phyloP scores from a whole-genome alignment of 2,113 vertebrate species.

The Cyanocitta stelleri region DNA sequence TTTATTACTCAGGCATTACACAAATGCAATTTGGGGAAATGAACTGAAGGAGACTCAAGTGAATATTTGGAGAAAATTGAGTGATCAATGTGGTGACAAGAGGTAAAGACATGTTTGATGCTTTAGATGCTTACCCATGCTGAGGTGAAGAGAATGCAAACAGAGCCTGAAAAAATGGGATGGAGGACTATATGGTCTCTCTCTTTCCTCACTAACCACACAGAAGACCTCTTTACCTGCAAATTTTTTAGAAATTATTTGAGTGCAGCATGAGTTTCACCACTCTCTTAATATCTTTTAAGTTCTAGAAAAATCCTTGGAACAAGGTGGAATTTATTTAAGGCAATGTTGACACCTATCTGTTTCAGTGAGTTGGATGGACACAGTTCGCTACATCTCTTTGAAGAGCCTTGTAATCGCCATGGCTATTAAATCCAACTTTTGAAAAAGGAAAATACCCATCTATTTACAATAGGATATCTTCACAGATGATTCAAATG shows the following conservation, averaged over 20 bases:
- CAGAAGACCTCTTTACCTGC: neutral
- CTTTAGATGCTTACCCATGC: neutral
- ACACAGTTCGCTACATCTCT: neutral
- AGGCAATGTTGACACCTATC: neutral
- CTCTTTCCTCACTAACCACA: neutral
- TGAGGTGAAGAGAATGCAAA: neutral
- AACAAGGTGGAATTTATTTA: neutral
- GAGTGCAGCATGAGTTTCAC: neutral
- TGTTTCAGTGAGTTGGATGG: neutral
- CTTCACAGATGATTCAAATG: rapidly evolving
- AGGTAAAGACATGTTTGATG: neutral
- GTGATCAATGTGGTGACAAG: neutral
- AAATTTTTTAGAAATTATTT: neutral
- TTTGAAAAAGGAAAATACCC: neutral
- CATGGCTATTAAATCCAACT: neutral
- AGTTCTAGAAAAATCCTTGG: neutral
- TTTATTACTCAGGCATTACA: conserved; percentile 28
- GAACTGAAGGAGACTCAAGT: neutral
- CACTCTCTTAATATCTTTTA: neutral
- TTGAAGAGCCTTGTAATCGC: neutral
- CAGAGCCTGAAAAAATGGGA: neutral
- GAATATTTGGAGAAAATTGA: neutral
- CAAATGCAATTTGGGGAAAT: conserved; percentile 14
- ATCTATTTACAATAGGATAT: neutral
- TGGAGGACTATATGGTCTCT: neutral